Base-by-base conservation (phyloP, 2,797 vertebrate genomes). In the Lates japonicus region DNA sequence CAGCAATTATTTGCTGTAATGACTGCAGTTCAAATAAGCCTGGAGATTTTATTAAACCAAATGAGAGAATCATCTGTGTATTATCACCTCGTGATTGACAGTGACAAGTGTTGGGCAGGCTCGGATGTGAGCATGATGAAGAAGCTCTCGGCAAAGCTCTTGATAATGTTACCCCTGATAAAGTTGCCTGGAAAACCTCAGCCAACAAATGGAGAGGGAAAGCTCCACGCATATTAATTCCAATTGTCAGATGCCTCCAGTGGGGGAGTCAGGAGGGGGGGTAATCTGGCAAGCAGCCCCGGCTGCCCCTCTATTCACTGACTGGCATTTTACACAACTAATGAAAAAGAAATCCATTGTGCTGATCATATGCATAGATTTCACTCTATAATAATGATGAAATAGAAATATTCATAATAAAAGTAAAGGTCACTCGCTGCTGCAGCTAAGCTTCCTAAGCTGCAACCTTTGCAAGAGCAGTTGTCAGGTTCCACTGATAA, bases 21-120 rank as follows among this genome's bases (percentile, higher is more conserved):
- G 97, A 98, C 96, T 97, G 97, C 97, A 94, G 96, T 97, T 96
- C 96, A 97, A 98, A 99, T 98, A 98, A 98, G 97, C 97, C 97
- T 93, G 92, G 96, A 98, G 97, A 98, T 98, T 99, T 98, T 98
- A 99, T 99, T 98, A 99, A 98, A 98, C 97, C 97, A 98, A 99
- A 99, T 98, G 97, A 98, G 97, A 97, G 97, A 98, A 97, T 98
- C 97, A 97, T 97, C 95, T 96, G 96, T 97, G 97, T 97, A 97
- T 99, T 98, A 99, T 98, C 97, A 96, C 96, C 93, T 95, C 92
- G 96, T 99, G 98, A 99, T 98, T 98, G 98, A 98, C 98, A 98
- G 97, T 98, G 97, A 98, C 97, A 97, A 98, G 97, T 97, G 97
- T 97, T 94, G 96, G 95, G 95, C 94, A 91, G 94, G 90, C 96